Percentiles rank a stretch among this genome's conserved stretches.
These are phyloP conservation scores for Apotomis capreana DNA, from an alignment of 2,888 invertebrate genomes.

Conservation along the genomic window DNA sequence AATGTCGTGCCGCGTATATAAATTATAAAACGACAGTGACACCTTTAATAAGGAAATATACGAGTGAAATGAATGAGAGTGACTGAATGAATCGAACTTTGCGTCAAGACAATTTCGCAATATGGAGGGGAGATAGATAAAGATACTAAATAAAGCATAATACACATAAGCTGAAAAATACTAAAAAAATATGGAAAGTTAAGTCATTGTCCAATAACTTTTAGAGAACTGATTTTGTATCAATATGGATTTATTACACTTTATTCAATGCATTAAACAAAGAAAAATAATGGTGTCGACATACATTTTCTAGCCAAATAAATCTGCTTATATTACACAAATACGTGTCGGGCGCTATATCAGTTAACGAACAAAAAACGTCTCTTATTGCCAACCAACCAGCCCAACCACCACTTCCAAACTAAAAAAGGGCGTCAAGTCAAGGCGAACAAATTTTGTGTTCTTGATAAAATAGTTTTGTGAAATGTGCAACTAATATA, in stretches of 20 bases:
- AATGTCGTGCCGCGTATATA: conserved; percentile 17
- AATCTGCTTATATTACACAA: too few species aligned
- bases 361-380: conserved; percentile 27
- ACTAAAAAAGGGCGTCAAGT: conserved; percentile 42
- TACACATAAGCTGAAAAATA: neutral
- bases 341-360: neutral
- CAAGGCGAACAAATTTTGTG: conserved; percentile 31
- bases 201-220: too few species aligned
- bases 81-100: neutral
- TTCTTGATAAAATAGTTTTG: conserved; percentile 26
- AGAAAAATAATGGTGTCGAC: too few species aligned
- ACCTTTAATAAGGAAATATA: conserved; percentile 5
- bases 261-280: too few species aligned
- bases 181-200: neutral
- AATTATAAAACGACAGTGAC: neutral
- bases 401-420: conserved; percentile 38
- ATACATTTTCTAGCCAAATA: too few species aligned
- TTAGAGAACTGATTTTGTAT: too few species aligned
- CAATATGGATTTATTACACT: too few species aligned
- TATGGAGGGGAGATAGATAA: neutral
- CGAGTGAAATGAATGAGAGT: conserved; percentile 1
- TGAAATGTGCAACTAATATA: conserved; percentile 20
- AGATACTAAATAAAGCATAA: neutral
- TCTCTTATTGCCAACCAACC: conserved; percentile 38
- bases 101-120: neutral